Evolutionary conservation across 1,140 invertebrate species (phyloP).

Genomic region (Antheraea mylitta): DNA sequence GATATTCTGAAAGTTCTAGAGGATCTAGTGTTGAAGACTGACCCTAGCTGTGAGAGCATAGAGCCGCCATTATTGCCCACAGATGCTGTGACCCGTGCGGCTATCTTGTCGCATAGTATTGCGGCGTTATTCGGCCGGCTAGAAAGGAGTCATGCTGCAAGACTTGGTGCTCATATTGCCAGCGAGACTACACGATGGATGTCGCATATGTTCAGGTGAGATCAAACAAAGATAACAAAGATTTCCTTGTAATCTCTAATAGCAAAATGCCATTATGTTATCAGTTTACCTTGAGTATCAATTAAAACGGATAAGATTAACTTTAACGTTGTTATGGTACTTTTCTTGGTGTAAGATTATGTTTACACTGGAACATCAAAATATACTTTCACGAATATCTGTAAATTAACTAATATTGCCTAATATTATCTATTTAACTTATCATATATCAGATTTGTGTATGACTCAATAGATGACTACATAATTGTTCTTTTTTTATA

Average conservation of each 20-base stretch:
- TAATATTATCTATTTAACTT: not conserved
- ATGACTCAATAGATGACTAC: too few relatives aligned
- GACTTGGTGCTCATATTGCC: constrained; percentile 84
- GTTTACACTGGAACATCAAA: not conserved
- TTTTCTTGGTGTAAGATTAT: not conserved
- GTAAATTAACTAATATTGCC: not conserved
- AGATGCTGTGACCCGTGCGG: constrained; percentile 81
- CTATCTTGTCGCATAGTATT: constrained; percentile 86
- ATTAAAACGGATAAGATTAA: constrained; percentile 33
- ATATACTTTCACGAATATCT: not conserved
- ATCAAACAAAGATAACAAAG: constrained; percentile 3
- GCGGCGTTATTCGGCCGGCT: constrained; percentile 86
- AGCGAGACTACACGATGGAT: constrained; percentile 89
- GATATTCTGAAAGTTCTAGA: constrained; percentile 71
- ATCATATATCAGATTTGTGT: not conserved
- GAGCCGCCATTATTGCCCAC: constrained; percentile 64
- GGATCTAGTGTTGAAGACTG: constrained; percentile 63
- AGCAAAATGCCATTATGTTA: constrained; percentile 18
- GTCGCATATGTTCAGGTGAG: constrained; percentile 87
- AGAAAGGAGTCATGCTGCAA: constrained; percentile 84
- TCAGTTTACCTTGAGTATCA: constrained; percentile 32
- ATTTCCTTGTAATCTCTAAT: constrained; percentile 9
- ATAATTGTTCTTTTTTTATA: too few relatives aligned
- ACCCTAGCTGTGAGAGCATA: constrained; percentile 60
- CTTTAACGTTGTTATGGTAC: not conserved